A percentile compares a stretch with the other conserved stretches of the same genome.
phyloP scores from a whole-genome alignment of 2,113 vertebrate species.

The Chamaea fasciata region DNA sequence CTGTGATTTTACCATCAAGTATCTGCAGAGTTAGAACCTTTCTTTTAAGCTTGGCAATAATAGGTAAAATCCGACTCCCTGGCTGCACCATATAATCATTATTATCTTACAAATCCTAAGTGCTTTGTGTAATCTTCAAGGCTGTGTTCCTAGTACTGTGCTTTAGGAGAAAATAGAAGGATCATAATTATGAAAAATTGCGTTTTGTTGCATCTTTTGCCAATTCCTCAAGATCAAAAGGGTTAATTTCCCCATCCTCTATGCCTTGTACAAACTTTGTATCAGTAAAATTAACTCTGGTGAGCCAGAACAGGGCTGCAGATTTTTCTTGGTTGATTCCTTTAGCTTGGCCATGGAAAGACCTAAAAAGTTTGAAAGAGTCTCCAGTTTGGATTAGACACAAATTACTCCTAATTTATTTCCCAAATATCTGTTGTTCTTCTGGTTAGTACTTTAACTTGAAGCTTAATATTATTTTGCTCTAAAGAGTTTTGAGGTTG shows the following conservation, averaged over 20 bases:
- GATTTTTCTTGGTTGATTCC: not conserved
- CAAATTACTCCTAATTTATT: not conserved
- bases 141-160: not conserved
- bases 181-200: not conserved
- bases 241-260: not conserved
- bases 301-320: not conserved
- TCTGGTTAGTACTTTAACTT: not conserved
- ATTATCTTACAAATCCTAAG: not conserved
- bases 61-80: not conserved
- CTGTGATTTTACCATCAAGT: not conserved
- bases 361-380: not conserved
- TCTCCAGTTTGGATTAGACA: not conserved
- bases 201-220: not conserved
- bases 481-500: not conserved
- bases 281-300: not conserved
- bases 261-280: not conserved
- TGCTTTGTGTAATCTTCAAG: not conserved
- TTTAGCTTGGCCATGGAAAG: not conserved
- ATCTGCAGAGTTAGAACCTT: not conserved
- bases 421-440: not conserved
- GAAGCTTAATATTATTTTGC: not conserved
- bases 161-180: not conserved
- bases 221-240: not conserved
- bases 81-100: not conserved
- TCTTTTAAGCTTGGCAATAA: not conserved